A percentile compares a stretch with the other conserved stretches of the same genome.
phyloP scores from a whole-genome alignment of 2,113 vertebrate genomes.

The Lasiurus cinereus region DNA sequence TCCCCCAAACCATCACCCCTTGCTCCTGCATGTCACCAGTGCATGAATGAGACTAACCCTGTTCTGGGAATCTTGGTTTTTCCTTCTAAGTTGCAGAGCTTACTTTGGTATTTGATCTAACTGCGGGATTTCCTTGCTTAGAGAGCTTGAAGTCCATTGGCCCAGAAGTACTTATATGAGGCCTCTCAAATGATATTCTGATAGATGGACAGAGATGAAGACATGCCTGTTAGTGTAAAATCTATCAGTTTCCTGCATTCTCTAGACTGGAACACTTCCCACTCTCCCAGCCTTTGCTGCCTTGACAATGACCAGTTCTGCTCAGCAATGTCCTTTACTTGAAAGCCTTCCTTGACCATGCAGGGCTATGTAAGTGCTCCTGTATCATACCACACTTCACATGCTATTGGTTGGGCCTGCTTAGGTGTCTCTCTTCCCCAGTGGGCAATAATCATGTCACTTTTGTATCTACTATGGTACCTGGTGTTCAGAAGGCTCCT shows the following conservation, averaged over 20 bases:
- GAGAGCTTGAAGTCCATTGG: not conserved
- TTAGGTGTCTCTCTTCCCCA: not conserved
- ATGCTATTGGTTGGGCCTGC: not conserved
- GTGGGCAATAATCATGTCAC: not conserved
- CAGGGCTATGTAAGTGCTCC: not conserved
- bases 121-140: not conserved
- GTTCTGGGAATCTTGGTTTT: not conserved
- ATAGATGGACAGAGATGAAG: not conserved
- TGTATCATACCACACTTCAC: too few relatives aligned
- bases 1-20: accelerated
- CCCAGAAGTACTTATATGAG: not conserved
- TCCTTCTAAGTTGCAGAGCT: not conserved
- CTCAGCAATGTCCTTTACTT: not conserved
- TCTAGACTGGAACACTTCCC: too few relatives aligned
- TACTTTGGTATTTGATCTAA: not conserved
- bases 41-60: not conserved
- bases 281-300: accelerated
- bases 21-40: not conserved
- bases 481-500: not conserved
- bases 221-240: not conserved
- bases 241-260: not conserved
- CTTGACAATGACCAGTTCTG: not conserved
- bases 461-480: not conserved
- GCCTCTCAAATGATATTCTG: not conserved
- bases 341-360: not conserved